Evolutionary conservation across 2,797 vertebrate species (phyloP), one percentile per base, ranked within the genome.

Genomic region (Oophaga sylvatica): DNA sequence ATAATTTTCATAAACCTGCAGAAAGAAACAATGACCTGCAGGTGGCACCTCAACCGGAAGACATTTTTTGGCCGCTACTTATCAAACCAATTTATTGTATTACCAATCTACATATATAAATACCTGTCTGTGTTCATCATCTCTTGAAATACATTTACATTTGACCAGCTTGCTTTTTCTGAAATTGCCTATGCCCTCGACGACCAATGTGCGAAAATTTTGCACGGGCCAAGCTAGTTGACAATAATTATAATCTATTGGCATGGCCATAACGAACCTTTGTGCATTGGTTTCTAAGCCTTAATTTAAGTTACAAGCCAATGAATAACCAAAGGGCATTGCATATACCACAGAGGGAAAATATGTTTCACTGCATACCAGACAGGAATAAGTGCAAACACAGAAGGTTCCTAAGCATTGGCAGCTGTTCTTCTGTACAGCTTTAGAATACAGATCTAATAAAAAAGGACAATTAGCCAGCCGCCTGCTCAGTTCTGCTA

Each of bases 351-450:
- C 70, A 67, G 31, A 82, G 80, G 80, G 80, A 87, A 76, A 83
- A 87, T 81, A 75, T 87, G 80, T 78, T 87, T 81, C 60, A 73
- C 53, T 83, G 71, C 71, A 70, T 80, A 81, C 53, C 19, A 82
- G 41, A 78, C 48, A 78, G 56, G 79, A 75, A 87, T 70, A 87
- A 67, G 75, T 83, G 80, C 59, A 82, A 77, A 81, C 86, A 87
- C 86, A 82, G 68, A 87, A 81, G 86, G 80, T 82, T 87, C 17
- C 63, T 78, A 83, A 83, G 83, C 31, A 68, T 48, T 59, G 81
- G 45, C 86, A 87, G 80, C 71, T 87, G 80, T 83, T 87, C 62
- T 45, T 81, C 57, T 48, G 81, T 75, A 81, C 79, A 81, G 22
- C 31, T 73, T 63, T 20, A 70, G 79, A 87, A 81, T 45, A 62